Base-by-base conservation (phyloP, 2,797 vertebrate genomes). In the Halcyon chelicuti region DNA sequence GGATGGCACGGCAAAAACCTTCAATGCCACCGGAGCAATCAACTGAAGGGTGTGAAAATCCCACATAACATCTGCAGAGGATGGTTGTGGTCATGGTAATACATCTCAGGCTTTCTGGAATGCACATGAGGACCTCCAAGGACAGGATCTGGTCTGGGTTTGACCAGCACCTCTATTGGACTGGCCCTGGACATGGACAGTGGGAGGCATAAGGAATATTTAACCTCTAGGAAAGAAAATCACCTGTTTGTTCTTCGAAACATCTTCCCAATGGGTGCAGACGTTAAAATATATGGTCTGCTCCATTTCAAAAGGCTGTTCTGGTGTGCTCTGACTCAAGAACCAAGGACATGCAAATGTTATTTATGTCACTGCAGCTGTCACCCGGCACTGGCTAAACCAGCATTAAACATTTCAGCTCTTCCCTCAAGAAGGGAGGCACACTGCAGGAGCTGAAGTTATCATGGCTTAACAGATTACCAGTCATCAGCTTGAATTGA, bases 31-130 rank as follows among this genome's bases (percentile, higher is more conserved):
- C 62, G n/a, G 22, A 68, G 52, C 54, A 54, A 65, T 65, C 70
- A 94, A 55, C 17, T 79, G 66, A 84, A 84, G 51, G 14, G 17
- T 26, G 55, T 70, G 63, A 85, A 93, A 81, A 81, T 47, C 51
- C 15, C 39, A 28, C 42, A 79, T 73, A 28, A 65, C 2, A 3
- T 46, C 60, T 47, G 42, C 1, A 3, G 17, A 9, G 2, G 22
- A 40, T 16, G 25, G n/a, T 8, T 42, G 31, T 0, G 3, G 14
- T 29, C 0, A 0, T 21, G 40, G 52, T 39, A 66, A 76, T 82
- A 58, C 29, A 7, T 6, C n/a, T 65, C 46, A 31, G 14, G 6
- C 55, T 66, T 85, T 62, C 74, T 91, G 51, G 23, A 72, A 83
- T 17, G 28, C 40, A 78, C 20, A 15, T 23, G 33, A 57, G 51